Evolutionary conservation across 1,140 invertebrate species (phyloP), one percentile per base, ranked within the genome.

Genomic region (Wasmannia auropunctata): DNA sequence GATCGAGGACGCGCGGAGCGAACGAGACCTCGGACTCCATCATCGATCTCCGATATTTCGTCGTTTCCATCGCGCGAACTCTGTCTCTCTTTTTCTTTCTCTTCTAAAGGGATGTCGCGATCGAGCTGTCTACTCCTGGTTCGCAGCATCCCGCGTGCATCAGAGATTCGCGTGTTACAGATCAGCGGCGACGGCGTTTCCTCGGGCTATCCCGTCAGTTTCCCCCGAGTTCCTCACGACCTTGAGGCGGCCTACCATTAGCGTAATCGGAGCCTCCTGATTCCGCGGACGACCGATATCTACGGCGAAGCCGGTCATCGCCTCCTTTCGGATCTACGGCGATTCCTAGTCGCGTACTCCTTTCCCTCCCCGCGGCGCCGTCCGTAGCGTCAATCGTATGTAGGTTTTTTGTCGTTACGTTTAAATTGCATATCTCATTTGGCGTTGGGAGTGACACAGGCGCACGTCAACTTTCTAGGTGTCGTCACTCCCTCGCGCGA

Each of bases 31-130:
- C 19, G 3, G 46, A 14, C 34, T 25, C 25, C 37, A n/a, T 4
- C 49, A 81, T 85, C 8, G 37, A 85, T 85, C 40, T 14, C 11
- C 37, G 34, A 46, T 76, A 16, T 58, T 56, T n/a, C 54, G 16
- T 83, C 43, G 5, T 62, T 34, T 34, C 0, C 5, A 19, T 1
- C 19, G 14, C 4, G 16, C 40, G 10, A 25, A 37, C 16, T 16
- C 34, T 6, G 0, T n/a, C 11, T 31, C 3, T 6, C 31, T 10
- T 8, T 22, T 10, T 46, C 51, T 7, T 5, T 67, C 5, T 25
- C 3, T 14, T 60, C 60, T 6, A 63, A 14, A 28, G 22, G n/a
- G 37, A 85, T 40, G 22, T 4, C 74, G 49, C 22, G 3, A 31
- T 31, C 51, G 25, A 16, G 34, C 1, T 37, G 11, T 62, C 14